Conservation (phyloP, 2,797 vertebrate species). For the Thalassophryne amazonica region DNA sequence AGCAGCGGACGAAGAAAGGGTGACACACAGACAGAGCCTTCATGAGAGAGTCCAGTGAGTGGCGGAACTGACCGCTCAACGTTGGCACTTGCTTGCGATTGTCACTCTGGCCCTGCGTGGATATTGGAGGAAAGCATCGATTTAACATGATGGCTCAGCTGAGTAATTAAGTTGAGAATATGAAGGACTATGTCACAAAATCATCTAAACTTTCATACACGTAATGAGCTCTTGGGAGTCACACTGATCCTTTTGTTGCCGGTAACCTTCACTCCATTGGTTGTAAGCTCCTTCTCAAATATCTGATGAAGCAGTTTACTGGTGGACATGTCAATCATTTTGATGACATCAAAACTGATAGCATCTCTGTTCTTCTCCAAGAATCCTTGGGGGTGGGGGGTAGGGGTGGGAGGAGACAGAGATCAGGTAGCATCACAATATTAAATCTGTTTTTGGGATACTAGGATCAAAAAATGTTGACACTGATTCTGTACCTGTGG, state of each 20-base stretch:
- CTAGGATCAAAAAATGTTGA: not conserved
- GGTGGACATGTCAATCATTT: conserved; percentile 80
- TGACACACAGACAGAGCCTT: conserved; percentile 87
- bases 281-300: conserved; percentile 73
- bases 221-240: conserved; percentile 61
- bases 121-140: not conserved
- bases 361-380: conserved; percentile 94
- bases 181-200: not conserved
- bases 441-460: not conserved
- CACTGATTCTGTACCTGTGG: conserved; percentile 74
- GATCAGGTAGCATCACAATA: too few species aligned
- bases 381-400: too few species aligned
- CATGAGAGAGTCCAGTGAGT: conserved; percentile 94
- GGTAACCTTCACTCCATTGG: conserved; percentile 22
- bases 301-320: conserved; percentile 85
- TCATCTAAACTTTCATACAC: conserved; percentile 43
- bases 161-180: not conserved
- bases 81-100: conserved; percentile 80
- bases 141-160: not conserved
- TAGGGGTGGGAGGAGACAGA: too few species aligned
- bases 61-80: conserved; percentile 89
- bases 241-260: conserved; percentile 59
- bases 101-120: conserved; percentile 66
- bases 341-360: conserved; percentile 83
- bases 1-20: conserved; percentile 94